These are phyloP conservation scores for Drosophila monieri DNA, from an alignment of 2,888 invertebrate species.

Conservation along the genomic window DNA sequence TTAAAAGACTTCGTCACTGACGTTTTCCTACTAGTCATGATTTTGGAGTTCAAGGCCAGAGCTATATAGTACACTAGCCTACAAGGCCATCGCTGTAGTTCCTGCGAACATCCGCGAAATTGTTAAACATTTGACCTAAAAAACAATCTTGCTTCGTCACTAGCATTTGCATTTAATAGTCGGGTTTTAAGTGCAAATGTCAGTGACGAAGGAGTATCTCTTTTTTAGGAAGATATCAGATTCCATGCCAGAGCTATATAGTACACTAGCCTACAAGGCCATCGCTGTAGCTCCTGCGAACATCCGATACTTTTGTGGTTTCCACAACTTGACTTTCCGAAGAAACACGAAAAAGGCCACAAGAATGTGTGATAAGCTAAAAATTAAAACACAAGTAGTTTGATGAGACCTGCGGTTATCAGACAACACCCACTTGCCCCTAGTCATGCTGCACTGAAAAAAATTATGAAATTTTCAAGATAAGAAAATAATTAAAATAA, in stretches of 20 bases:
- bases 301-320: not conserved
- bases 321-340: not conserved
- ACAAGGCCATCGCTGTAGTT: not conserved
- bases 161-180: too few species aligned
- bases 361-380: not conserved
- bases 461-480: not conserved
- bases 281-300: not conserved
- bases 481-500: not conserved
- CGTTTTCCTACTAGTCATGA: too few species aligned
- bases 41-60: too few species aligned
- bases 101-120: not conserved
- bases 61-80: too few species aligned
- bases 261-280: too few species aligned
- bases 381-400: slow-evolving; percentile 4
- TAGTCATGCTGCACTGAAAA: not conserved
- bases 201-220: too few species aligned
- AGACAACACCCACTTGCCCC: not conserved
- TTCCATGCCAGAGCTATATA: too few species aligned
- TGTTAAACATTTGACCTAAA: too few species aligned
- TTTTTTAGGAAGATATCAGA: too few species aligned
- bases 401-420: slow-evolving; percentile 1
- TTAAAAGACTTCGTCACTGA: too few species aligned
- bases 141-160: too few species aligned
- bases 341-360: not conserved
- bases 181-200: too few species aligned